Conservation (phyloP, 2,113 vertebrate species). For the Cynopterus brachyotis region DNA sequence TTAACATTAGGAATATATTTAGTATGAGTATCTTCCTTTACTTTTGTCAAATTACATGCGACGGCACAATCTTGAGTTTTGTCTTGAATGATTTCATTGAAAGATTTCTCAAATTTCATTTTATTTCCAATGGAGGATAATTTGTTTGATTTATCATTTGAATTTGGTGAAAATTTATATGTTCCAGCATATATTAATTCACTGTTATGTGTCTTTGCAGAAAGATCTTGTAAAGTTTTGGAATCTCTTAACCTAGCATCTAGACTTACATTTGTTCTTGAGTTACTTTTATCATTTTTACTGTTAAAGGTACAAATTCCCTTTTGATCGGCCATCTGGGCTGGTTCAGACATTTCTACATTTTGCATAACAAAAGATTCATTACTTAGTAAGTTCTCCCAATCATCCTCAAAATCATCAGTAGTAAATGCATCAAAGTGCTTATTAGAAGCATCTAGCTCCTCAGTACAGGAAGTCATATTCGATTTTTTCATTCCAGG, state of each 20-base stretch:
- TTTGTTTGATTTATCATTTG: constrained; percentile 16
- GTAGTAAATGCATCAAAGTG: constrained; percentile 6
- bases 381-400: constrained; percentile 87
- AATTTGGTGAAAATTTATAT: constrained; percentile 42
- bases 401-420: constrained; percentile 91
- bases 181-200: constrained; percentile 32
- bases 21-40: constrained; percentile 47
- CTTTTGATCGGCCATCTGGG: constrained; percentile 4
- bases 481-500: not conserved
- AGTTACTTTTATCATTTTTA: constrained; percentile 66
- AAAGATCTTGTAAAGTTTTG: constrained; percentile 60
- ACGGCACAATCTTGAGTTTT: constrained; percentile 46
- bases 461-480: constrained; percentile 26
- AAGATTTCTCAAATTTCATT: constrained; percentile 66
- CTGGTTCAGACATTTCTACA: constrained; percentile 83
- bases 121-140: constrained; percentile 69
- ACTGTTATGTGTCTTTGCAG: constrained; percentile 62
- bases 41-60: constrained; percentile 46
- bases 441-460: constrained; percentile 36
- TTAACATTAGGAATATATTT: constrained; percentile 24
- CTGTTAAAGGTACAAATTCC: not conserved
- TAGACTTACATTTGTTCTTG: constrained; percentile 38
- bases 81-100: constrained; percentile 43
- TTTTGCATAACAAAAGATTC: constrained; percentile 89
- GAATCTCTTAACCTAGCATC: constrained; percentile 6